A percentile compares a stretch with the other conserved stretches of the same genome.
phyloP scores from a whole-genome alignment of 2,888 invertebrate genomes.

The Phymatocera aterrima region DNA sequence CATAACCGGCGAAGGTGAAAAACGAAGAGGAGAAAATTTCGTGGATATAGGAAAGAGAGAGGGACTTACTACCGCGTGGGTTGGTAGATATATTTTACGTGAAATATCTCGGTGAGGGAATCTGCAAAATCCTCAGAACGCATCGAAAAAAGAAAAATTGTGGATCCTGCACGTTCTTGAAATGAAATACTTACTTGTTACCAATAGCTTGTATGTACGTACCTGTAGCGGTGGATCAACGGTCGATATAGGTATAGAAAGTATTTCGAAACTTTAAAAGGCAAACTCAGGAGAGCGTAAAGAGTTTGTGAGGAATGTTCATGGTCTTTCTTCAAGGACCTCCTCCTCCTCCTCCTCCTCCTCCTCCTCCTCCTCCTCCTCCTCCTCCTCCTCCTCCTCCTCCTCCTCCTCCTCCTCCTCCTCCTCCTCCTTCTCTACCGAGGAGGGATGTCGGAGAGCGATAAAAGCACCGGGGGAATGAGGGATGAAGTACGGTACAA shows the following conservation, averaged over 20 bases:
- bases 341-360: too few species aligned
- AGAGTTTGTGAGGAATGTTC: not conserved
- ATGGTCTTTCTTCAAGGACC: not conserved
- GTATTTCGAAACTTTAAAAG: not conserved
- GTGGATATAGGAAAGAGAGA: too few species aligned
- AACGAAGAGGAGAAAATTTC: not conserved
- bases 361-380: too few species aligned
- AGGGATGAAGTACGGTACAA: not conserved
- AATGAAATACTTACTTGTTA: not conserved
- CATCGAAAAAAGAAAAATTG: not conserved
- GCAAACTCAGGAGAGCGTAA: slow-evolving; percentile 9
- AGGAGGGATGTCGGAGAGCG: not conserved
- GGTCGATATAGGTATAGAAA: slow-evolving; percentile 3
- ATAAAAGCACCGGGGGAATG: not conserved
- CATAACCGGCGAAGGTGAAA: not conserved
- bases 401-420: too few species aligned
- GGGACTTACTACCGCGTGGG: too few species aligned
- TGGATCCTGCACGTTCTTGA: not conserved
- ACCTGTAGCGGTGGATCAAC: slow-evolving; percentile 6
- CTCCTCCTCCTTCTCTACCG: too few species aligned
- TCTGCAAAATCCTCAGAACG: not conserved
- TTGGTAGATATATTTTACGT: not conserved
- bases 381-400: too few species aligned
- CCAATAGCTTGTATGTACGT: too few species aligned
- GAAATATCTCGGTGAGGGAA: too few species aligned